These are phyloP conservation scores for Plectropomus leopardus DNA, from an alignment of 2,113 vertebrate genomes.

Conservation along the genomic window DNA sequence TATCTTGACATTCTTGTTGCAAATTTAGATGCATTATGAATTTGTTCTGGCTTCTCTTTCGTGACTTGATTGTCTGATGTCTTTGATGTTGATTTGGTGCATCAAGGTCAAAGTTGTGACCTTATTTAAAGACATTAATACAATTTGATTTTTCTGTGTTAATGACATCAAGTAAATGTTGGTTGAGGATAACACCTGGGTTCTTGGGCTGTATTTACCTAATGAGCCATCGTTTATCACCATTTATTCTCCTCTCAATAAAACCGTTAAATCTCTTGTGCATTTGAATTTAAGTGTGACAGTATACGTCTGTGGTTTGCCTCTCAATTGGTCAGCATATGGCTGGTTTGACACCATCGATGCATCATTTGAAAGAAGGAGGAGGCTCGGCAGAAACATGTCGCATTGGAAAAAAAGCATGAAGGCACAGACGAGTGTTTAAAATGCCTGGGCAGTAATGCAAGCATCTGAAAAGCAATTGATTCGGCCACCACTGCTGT, in stretches of 20 bases:
- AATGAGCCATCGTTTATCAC: conserved; percentile 51
- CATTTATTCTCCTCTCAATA: conserved; percentile 44
- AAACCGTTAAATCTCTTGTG: conserved; percentile 21
- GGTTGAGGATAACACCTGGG: neutral
- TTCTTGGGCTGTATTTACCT: conserved; percentile 42
- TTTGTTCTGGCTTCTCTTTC: neutral
- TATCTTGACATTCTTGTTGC: too few species aligned
- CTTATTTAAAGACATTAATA: neutral
- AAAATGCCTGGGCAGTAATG: conserved; percentile 61
- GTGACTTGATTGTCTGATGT: neutral
- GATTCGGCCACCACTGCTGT: conserved; percentile 60
- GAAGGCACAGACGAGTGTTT: conserved; percentile 49
- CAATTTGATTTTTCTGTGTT: neutral
- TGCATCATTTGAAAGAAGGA: conserved; percentile 59
- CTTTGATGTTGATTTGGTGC: neutral
- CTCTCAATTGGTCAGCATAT: conserved; percentile 65
- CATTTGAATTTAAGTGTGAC: conserved; percentile 47
- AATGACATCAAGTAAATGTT: neutral
- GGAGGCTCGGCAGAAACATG: conserved; percentile 18
- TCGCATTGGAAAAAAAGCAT: conserved; percentile 9
- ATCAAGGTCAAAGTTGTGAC: neutral
- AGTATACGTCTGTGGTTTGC: conserved; percentile 46
- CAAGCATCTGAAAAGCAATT: conserved; percentile 54
- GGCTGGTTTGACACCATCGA: conserved; percentile 49
- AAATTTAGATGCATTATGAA: neutral